Conservation (phyloP, 2,888 invertebrate species). For the Cheilosia variabilis region DNA sequence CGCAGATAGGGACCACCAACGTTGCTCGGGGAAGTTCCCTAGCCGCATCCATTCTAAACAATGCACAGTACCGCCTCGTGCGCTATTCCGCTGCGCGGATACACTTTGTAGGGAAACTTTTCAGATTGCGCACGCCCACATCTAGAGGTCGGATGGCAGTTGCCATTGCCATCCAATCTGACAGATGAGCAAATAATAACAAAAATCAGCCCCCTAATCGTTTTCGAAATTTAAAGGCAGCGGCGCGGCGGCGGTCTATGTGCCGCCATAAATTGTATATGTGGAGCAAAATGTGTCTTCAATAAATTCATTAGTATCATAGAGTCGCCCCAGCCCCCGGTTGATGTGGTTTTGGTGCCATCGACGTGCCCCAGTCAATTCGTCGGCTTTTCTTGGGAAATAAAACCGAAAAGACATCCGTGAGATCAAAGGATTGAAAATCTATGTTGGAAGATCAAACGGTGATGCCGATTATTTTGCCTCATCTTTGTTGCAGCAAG, state of each 20-base stretch:
- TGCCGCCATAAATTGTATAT: conserved; percentile 9
- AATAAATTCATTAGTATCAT: conserved; percentile 76
- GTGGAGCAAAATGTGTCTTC: conserved; percentile 58
- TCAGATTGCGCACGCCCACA: conserved; percentile 70
- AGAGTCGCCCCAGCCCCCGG: conserved; percentile 14
- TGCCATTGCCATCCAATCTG: conserved; percentile 57
- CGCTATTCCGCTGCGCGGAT: conserved; percentile 42
- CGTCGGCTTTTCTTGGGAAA: conserved; percentile 35
- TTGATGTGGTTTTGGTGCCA: conserved; percentile 49
- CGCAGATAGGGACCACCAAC: conserved; percentile 66
- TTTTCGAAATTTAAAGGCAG: conserved; percentile 52
- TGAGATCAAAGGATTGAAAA: conserved; percentile 65
- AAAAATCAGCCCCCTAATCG: conserved; percentile 66
- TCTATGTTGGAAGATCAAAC: conserved; percentile 62
- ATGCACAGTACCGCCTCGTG: conserved; percentile 43
- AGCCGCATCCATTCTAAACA: conserved; percentile 72
- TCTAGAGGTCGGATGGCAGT: conserved; percentile 55
- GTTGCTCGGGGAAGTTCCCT: conserved; percentile 56
- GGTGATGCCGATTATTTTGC: conserved; percentile 46
- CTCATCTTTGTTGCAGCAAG: conserved; percentile 26
- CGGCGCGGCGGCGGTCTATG: not conserved
- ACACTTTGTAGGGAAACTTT: conserved; percentile 77
- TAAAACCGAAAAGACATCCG: conserved; percentile 44
- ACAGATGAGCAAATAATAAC: conserved; percentile 71
- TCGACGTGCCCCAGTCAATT: conserved; percentile 45